Conservation (phyloP, 2,888 invertebrate species). For the Liodrosophila aerea region DNA sequence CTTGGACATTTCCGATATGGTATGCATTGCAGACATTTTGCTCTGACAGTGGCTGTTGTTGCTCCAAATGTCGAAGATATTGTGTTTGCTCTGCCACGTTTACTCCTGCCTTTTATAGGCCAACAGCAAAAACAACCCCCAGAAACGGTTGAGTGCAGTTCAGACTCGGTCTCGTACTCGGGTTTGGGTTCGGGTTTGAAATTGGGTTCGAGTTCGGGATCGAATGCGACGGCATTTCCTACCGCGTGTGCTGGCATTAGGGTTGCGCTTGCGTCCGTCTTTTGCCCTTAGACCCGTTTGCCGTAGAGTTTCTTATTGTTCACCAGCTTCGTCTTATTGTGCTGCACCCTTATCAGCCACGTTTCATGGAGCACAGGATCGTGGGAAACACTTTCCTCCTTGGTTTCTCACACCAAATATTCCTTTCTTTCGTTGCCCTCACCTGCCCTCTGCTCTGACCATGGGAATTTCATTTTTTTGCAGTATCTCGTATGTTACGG, state of each 20-base stretch:
- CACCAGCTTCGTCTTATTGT: conserved; percentile 66
- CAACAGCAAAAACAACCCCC: conserved; percentile 55
- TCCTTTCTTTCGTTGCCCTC: conserved; percentile 52
- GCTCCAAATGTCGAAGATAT: conserved; percentile 63
- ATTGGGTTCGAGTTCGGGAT: conserved; percentile 18
- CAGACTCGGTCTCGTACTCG: conserved; percentile 12
- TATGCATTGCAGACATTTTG: conserved; percentile 75
- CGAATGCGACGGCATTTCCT: conserved; percentile 60
- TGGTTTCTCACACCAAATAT: conserved; percentile 82
- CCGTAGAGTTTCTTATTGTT: conserved; percentile 67
- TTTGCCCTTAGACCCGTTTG: conserved; percentile 55
- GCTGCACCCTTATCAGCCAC: conserved; percentile 70
- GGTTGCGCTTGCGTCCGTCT: conserved; percentile 49
- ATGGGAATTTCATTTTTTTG: conserved; percentile 69
- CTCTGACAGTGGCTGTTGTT: conserved; percentile 56
- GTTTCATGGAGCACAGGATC: conserved; percentile 71
- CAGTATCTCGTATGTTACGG: conserved; percentile 46
- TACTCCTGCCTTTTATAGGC: conserved; percentile 68
- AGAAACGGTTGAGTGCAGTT: conserved; percentile 21
- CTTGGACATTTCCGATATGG: conserved; percentile 87
- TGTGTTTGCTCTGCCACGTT: conserved; percentile 55
- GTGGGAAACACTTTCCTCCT: conserved; percentile 82
- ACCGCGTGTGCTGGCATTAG: conserved; percentile 64
- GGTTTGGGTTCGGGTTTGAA: conserved; percentile 13
- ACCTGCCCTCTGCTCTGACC: conserved; percentile 78